These are phyloP conservation scores for Napeogenes inachia DNA, from an alignment of 2,888 invertebrate species.

Conservation along the genomic window DNA sequence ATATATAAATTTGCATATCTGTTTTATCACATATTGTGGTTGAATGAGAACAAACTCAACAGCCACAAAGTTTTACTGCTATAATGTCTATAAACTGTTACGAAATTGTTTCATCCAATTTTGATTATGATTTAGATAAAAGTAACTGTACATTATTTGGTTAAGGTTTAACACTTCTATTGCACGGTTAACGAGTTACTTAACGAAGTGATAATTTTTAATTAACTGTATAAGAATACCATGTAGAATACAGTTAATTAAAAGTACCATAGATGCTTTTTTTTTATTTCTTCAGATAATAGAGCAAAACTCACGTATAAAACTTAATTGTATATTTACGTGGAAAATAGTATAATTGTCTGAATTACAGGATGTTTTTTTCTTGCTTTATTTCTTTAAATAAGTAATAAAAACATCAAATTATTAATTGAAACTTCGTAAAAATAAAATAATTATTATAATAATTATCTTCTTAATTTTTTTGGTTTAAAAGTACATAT, in stretches of 20 bases:
- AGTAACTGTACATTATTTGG: constrained; percentile 25
- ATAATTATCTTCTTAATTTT: too few relatives aligned
- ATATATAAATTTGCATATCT: not conserved
- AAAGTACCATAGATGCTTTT: too few relatives aligned
- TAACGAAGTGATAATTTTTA: constrained; percentile 1
- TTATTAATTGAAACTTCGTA: too few relatives aligned
- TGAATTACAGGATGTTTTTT: too few relatives aligned
- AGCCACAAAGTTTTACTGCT: constrained; percentile 29
- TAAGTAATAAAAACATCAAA: too few relatives aligned
- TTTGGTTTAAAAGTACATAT: not conserved
- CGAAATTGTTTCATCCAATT: constrained; percentile 32
- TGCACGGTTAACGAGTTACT: not conserved
- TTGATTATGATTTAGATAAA: constrained; percentile 29
- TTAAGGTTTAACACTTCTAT: constrained; percentile 13
- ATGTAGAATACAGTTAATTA: not conserved
- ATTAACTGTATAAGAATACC: not conserved
- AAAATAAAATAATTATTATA: too few relatives aligned
- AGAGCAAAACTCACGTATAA: too few relatives aligned
- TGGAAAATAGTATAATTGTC: too few relatives aligned
- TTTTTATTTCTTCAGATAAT: too few relatives aligned
- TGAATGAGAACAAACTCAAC: constrained; percentile 20
- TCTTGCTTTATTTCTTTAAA: too few relatives aligned
- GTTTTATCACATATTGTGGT: not conserved
- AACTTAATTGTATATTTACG: too few relatives aligned
- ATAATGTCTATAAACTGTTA: constrained; percentile 32